phyloP scores from a whole-genome alignment of 2,797 vertebrate genomes.

The Uromys caudimaculatus region DNA sequence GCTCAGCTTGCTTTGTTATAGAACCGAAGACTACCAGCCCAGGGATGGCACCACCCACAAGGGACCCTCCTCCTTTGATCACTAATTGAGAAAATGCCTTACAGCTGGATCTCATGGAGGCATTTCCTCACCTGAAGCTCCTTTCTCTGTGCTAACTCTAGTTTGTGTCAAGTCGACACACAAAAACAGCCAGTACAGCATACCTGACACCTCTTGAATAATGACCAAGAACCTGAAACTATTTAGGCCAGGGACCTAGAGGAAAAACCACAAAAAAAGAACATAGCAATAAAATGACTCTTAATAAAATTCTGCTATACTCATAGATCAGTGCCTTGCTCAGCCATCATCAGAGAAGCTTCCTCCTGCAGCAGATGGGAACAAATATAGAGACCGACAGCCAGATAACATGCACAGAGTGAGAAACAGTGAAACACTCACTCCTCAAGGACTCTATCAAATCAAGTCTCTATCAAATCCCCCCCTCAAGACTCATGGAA shows the following conservation, averaged over 20 bases:
- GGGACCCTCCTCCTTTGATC: no score
- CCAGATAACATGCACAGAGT: neutral
- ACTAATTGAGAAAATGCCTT: no score
- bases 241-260: neutral
- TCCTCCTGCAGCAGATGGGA: no score
- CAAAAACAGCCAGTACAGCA: neutral
- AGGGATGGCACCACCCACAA: no score
- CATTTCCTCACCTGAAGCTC: no score
- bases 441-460: neutral
- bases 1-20: no score
- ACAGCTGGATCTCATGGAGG: no score
- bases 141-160: no score
- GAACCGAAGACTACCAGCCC: no score
- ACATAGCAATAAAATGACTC: no score
- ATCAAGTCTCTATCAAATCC: neutral
- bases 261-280: neutral
- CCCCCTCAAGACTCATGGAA: neutral
- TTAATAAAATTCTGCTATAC: no score
- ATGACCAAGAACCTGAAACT: neutral
- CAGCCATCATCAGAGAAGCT: neutral
- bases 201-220: neutral
- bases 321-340: neutral
- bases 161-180: no score
- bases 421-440: neutral
- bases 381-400: neutral